Evolutionary conservation across 2,113 vertebrate species (phyloP).

Genomic region (Actinemys pallida): DNA sequence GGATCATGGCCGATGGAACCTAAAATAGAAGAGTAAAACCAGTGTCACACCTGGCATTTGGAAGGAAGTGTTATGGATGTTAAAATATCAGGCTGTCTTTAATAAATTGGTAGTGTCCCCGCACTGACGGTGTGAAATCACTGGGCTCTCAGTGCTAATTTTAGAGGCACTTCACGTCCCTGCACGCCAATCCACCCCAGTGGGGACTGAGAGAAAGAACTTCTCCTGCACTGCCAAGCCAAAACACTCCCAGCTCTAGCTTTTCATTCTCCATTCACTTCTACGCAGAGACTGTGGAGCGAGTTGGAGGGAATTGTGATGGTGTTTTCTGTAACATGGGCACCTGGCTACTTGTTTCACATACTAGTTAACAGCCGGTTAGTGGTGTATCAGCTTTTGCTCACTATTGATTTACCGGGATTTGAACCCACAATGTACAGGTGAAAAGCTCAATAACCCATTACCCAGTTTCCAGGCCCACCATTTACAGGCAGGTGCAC

Average conservation of each 20-base stretch:
- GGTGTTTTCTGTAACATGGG: neutral
- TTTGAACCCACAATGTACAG: neutral
- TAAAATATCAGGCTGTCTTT: neutral
- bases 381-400: neutral
- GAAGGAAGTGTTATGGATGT: neutral
- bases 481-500: neutral
- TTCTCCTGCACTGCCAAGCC: neutral
- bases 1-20: constrained; percentile 95
- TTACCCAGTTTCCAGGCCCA: neutral
- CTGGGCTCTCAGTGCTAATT: neutral
- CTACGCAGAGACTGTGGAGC: neutral
- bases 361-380: neutral
- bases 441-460: neutral
- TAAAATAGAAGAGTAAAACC: constrained; percentile 66
- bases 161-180: neutral
- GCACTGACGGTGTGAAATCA: neutral
- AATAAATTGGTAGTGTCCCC: neutral
- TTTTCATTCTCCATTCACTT: neutral
- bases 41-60: neutral
- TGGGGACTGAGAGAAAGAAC: neutral
- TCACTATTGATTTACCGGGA: neutral
- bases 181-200: neutral
- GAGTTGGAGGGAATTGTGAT: neutral
- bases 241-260: neutral
- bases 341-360: neutral